Base-by-base conservation (phyloP, 2,113 vertebrate species). In the Carassius carassius region DNA sequence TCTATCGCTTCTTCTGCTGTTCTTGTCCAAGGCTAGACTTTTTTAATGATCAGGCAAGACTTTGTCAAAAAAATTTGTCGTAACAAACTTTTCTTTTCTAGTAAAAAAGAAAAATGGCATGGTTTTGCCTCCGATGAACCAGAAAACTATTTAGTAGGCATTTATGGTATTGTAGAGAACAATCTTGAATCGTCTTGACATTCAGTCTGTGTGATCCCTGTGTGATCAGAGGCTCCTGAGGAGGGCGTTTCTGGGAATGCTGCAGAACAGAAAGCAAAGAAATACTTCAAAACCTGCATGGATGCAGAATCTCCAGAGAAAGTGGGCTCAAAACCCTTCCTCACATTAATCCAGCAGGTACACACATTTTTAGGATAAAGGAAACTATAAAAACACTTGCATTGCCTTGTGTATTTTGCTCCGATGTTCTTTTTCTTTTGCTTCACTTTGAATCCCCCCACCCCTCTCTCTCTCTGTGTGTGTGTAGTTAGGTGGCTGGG, bases 251-350 rank as follows among this genome's bases (percentile, higher is more conserved):
- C 35, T 23, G 1, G 25, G 19, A 88, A 85, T 23, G 93, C 94
- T 86, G 95, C 94, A 4, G 91, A 94, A 54, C 93, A 95, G 87
- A 98, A 98, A 90, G 95, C 96, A 62, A 92, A 92, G 83, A 88
- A 51, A 6, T 98, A 98, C 92, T 98, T 96, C 89, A 90, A 0
- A 10, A 95, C 95, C 84, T 99, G 97, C 87, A 94, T 98, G 95
- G 92, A 97, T 86, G 95, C 89, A 0, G 84, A 82, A 72, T 90
- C 56, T 73, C 95, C 96, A 88, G 95, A 97, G 49, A 92, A 87
- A 0, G 91, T 90, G 69, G 96, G 96, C 72, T 85, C 86, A 73
- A 91, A 96, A 63, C 96, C 95, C 9, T 89, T 97, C 89, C 94
- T 93, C 83, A 82, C 93, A 54, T 90, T 98, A 87, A 91, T 98